Percentiles rank a stretch among this genome's conserved stretches.
phyloP scores from a whole-genome alignment of 1,140 invertebrate species.

The Penaeus indicus region DNA sequence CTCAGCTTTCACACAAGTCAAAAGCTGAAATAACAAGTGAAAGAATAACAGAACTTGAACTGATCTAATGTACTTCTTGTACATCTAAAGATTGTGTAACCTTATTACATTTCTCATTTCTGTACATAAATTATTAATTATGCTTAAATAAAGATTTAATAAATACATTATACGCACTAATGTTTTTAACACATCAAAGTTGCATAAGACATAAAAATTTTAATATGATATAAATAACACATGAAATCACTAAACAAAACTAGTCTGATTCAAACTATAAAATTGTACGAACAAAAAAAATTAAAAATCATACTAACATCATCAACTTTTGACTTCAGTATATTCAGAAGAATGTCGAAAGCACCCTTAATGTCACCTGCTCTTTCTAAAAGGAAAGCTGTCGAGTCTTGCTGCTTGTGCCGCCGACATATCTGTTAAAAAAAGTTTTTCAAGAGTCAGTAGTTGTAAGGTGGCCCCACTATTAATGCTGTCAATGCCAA shows the following conservation, averaged over 20 bases:
- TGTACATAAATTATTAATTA: neutral
- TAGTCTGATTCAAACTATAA: no score
- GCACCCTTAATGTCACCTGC: slow-evolving; percentile 55
- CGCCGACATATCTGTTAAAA: slow-evolving; percentile 38
- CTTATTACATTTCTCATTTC: neutral
- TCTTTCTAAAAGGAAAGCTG: slow-evolving; percentile 53
- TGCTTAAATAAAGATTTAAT: neutral
- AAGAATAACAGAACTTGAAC: neutral
- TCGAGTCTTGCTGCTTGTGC: slow-evolving; percentile 53
- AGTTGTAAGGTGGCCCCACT: no score
- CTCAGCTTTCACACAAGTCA: neutral
- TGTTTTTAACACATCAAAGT: neutral
- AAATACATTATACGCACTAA: neutral
- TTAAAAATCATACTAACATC: slow-evolving; percentile 45
- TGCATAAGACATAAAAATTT: no score
- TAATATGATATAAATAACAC: no score
- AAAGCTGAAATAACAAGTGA: slow-evolving; percentile 33
- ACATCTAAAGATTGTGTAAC: neutral
- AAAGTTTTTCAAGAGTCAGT: neutral
- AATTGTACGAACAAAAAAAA: no score
- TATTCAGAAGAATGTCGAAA: slow-evolving; percentile 49
- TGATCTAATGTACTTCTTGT: no score
- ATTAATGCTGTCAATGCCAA: no score
- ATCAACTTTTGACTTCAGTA: slow-evolving; percentile 46
- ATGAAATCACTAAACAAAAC: no score